phyloP scores from a whole-genome alignment of 2,113 vertebrate genomes.

The Clinocottus analis region DNA sequence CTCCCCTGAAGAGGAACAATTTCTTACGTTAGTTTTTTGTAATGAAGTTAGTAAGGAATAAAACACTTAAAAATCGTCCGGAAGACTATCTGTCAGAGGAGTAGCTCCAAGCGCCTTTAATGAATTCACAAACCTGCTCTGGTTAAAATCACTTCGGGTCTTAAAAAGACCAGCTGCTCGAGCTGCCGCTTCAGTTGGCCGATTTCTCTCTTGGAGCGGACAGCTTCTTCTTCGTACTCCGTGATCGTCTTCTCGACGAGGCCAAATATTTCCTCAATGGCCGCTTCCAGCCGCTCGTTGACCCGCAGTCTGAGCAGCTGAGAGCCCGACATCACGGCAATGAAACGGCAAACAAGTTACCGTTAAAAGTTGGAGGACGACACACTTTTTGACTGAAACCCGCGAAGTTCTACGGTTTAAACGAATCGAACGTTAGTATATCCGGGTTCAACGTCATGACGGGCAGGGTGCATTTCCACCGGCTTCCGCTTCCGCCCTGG shows the following conservation, averaged over 20 bases:
- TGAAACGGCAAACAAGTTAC: background rate
- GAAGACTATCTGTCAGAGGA: no score
- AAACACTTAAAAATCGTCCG: no score
- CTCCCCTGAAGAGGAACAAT: no score
- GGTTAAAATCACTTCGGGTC: background rate
- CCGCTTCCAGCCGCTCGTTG: background rate
- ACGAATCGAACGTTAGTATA: no score
- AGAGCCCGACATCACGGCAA: background rate
- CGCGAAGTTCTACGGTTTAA: no score
- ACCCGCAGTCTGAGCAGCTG: slow-evolving; percentile 19
- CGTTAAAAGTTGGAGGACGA: background rate
- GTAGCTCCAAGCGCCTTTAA: no score
- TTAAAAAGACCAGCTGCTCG: slow-evolving; percentile 10
- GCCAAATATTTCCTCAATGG: slow-evolving; percentile 20
- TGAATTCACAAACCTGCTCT: slow-evolving; percentile 10
- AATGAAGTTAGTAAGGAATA: no score
- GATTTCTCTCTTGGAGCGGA: slow-evolving; percentile 18
- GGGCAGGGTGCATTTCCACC: no score
- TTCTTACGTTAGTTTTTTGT: no score
- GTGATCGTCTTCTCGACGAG: slow-evolving; percentile 23
- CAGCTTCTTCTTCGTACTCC: slow-evolving; percentile 10
- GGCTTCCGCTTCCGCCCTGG: no score
- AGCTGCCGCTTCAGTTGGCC: slow-evolving; percentile 8
- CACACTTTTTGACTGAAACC: no score
- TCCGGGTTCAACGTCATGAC: no score